Evolutionary conservation across 2,888 invertebrate genomes (phyloP).

Genomic region (Odontomyia ornata): DNA sequence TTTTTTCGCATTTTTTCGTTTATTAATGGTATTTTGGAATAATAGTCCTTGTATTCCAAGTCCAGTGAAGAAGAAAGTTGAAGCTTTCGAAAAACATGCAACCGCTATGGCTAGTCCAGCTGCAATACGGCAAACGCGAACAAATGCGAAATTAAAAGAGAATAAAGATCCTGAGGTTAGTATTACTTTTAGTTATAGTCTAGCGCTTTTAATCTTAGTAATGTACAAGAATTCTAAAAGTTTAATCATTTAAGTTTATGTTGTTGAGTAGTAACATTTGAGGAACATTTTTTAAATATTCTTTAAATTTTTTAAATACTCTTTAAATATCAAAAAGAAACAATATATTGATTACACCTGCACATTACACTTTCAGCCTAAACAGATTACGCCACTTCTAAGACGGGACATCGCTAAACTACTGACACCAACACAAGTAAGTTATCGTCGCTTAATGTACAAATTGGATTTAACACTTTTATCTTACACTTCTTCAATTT

Average conservation of each 20-base stretch:
- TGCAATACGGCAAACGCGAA: slow-evolving; percentile 48
- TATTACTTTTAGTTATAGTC: background rate
- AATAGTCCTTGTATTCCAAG: slow-evolving; percentile 70
- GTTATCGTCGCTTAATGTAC: too few relatives aligned
- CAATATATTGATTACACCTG: too few relatives aligned
- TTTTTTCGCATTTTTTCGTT: background rate
- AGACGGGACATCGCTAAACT: slow-evolving; percentile 57
- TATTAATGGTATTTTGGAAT: slow-evolving; percentile 49
- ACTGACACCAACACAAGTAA: slow-evolving; percentile 59
- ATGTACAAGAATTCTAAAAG: too few relatives aligned
- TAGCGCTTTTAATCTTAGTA: too few relatives aligned
- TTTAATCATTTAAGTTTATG: too few relatives aligned
- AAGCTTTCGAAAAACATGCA: slow-evolving; percentile 68
- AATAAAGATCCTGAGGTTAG: slow-evolving; percentile 53
- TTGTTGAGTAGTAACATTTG: too few relatives aligned
- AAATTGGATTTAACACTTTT: too few relatives aligned
- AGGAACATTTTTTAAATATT: too few relatives aligned
- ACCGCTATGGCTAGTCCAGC: slow-evolving; percentile 52
- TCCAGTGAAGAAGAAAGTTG: slow-evolving; percentile 70
- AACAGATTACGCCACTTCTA: slow-evolving; percentile 56
- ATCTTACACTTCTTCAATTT: too few relatives aligned
- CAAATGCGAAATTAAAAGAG: slow-evolving; percentile 56
- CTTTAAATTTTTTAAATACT: too few relatives aligned
- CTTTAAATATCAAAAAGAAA: too few relatives aligned
- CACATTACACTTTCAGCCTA: too few relatives aligned